These are phyloP conservation scores for Delphinus delphis DNA, from an alignment of 2,113 vertebrate genomes.

Conservation along the genomic window DNA sequence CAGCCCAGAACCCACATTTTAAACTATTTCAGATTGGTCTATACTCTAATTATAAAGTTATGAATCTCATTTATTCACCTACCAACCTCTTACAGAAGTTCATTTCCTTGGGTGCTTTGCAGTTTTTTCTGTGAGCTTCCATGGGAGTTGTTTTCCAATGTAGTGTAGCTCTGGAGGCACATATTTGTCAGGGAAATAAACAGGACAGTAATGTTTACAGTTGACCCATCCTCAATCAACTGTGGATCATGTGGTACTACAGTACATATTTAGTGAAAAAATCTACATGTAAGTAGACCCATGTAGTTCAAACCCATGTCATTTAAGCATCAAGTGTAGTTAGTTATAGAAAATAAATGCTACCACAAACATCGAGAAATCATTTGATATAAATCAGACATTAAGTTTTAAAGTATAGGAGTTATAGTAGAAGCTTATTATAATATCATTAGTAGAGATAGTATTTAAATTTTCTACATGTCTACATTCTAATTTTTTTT, in stretches of 20 bases:
- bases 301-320: not conserved
- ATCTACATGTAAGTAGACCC: not conserved
- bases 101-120: not conserved
- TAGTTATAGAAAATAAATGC: not conserved
- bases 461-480: not conserved
- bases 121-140: not conserved
- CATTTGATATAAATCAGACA: not conserved
- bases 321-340: not conserved
- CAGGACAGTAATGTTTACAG: not conserved
- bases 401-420: not conserved
- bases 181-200: not conserved
- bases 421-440: not conserved
- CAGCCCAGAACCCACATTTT: not conserved
- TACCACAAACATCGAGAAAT: not conserved
- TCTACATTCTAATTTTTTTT: slow-evolving; percentile 14
- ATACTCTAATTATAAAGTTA: not conserved
- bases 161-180: not conserved
- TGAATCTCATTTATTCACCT: not conserved
- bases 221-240: not conserved
- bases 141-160: not conserved
- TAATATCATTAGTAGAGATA: not conserved
- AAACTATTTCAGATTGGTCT: not conserved
- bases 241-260: not conserved
- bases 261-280: not conserved
- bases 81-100: not conserved